Evolutionary conservation across 1,140 invertebrate species (phyloP).

Genomic region (Tyrophagus putrescentiae): DNA sequence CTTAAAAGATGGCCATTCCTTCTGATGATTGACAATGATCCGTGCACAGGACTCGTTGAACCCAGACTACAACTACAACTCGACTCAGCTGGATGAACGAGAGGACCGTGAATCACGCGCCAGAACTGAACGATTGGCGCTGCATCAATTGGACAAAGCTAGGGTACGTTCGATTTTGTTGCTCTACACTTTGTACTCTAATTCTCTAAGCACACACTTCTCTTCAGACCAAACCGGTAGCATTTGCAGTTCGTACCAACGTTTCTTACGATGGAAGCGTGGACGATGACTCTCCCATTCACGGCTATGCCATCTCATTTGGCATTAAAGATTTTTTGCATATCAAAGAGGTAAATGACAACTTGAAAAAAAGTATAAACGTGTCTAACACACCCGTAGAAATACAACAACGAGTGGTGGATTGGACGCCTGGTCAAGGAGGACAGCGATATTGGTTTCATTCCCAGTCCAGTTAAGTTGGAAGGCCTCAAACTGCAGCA

Average conservation of each 20-base stretch:
- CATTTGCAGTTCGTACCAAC: constrained; percentile 97
- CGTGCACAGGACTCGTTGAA: not conserved
- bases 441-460: constrained; percentile 93
- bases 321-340: constrained; percentile 93
- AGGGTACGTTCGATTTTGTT: constrained; percentile 50
- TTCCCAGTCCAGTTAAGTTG: constrained; percentile 93
- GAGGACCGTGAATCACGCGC: constrained; percentile 93
- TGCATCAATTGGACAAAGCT: constrained; percentile 92
- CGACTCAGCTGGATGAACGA: constrained; percentile 96
- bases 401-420: constrained; percentile 99
- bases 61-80: constrained; percentile 98
- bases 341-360: constrained; percentile 60
- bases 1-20: no score
- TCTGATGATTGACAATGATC: not conserved
- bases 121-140: constrained; percentile 87
- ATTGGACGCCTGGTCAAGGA: constrained; percentile 93
- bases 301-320: constrained; percentile 92
- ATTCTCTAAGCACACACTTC: constrained; percentile 17
- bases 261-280: constrained; percentile 90
- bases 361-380: not conserved
- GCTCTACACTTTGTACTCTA: not conserved
- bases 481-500: constrained; percentile 81
- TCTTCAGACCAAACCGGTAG: constrained; percentile 84
- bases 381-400: constrained; percentile 47
- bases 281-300: constrained; percentile 95